Evolutionary conservation across 2,797 vertebrate species (phyloP).

Genomic region (Fundulus diaphanus): DNA sequence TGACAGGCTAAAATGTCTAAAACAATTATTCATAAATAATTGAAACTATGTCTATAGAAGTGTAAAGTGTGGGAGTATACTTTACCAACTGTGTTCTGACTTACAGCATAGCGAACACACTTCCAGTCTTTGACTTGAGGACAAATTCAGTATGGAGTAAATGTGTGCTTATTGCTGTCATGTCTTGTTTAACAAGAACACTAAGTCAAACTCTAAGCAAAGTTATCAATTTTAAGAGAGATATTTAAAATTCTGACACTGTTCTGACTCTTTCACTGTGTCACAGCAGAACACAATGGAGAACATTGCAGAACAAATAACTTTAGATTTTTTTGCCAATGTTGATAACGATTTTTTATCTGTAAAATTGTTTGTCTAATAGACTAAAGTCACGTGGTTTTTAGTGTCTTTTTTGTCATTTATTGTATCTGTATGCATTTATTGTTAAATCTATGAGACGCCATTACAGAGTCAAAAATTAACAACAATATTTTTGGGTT

Average conservation of each 20-base stretch:
- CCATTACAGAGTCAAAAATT: no score
- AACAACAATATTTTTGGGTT: no score
- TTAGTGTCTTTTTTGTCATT: no score
- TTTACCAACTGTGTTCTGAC: not conserved
- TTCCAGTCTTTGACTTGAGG: not conserved
- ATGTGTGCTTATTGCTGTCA: not conserved
- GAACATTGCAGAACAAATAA: not conserved
- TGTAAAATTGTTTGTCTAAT: no score
- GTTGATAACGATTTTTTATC: no score
- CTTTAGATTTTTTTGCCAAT: no score
- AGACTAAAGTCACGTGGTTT: no score
- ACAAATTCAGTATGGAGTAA: not conserved
- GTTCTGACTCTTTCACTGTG: not conserved
- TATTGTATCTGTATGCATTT: no score
- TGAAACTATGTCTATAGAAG: no score
- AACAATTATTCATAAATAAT: not conserved
- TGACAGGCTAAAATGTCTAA: conserved; percentile 6
- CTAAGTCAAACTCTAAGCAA: not conserved
- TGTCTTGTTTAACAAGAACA: not conserved
- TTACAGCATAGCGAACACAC: conserved; percentile 2
- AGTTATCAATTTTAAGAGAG: not conserved
- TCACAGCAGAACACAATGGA: not conserved
- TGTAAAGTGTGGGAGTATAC: no score
- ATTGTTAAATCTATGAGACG: no score
- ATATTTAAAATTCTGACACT: not conserved